A percentile compares a stretch with the other conserved stretches of the same genome.
phyloP scores from a whole-genome alignment of 2,797 vertebrate species.

The Nyctibius grandis region DNA sequence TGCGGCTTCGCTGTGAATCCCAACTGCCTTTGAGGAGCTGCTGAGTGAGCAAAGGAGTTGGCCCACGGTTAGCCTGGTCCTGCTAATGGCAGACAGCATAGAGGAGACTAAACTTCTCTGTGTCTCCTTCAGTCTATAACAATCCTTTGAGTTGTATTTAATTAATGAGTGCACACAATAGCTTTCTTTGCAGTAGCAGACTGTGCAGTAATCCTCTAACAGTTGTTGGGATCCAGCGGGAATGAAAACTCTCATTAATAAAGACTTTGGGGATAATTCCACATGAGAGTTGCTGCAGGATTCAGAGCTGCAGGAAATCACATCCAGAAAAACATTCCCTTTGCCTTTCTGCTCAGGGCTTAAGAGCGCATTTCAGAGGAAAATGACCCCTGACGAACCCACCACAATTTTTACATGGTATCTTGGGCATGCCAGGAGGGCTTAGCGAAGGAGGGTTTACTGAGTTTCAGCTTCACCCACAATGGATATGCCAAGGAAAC shows the following conservation, averaged over 20 bases:
- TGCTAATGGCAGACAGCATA: neutral
- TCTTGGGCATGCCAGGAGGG: neutral
- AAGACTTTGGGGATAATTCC: neutral
- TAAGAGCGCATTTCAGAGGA: neutral
- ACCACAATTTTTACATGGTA: rapidly evolving
- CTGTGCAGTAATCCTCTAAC: slow-evolving; percentile 6
- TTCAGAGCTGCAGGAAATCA: neutral
- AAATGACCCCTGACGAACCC: neutral
- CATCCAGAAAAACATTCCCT: neutral
- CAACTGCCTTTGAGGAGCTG: neutral
- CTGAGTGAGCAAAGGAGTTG: neutral
- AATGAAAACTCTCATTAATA: slow-evolving; percentile 25
- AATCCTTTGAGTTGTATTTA: neutral
- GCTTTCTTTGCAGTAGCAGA: slow-evolving; percentile 2
- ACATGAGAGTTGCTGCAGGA: neutral
- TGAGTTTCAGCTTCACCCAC: neutral
- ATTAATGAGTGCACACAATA: neutral
- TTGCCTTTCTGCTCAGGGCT: neutral
- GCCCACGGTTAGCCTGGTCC: neutral
- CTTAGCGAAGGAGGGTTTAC: neutral
- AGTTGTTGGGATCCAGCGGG: neutral
- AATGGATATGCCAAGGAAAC: neutral
- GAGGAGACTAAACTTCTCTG: neutral
- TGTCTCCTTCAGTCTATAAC: neutral
- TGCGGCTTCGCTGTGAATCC: neutral